These are phyloP conservation scores for Coptotermes formosanus DNA, from an alignment of 1,140 invertebrate genomes.

Conservation along the genomic window DNA sequence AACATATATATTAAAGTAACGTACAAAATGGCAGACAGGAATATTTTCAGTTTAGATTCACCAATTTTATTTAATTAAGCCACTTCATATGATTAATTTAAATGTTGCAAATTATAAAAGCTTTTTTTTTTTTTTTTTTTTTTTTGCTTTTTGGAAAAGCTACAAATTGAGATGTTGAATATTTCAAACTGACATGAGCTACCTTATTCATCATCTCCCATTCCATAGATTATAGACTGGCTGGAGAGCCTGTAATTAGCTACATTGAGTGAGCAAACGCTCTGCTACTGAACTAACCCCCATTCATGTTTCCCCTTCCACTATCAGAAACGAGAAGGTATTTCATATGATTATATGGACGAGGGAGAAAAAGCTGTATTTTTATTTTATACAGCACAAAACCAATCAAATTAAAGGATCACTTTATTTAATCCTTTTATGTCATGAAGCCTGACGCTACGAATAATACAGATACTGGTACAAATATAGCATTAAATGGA, in stretches of 20 bases:
- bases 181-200: conserved; percentile 11
- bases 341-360: conserved; percentile 17
- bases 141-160: neutral
- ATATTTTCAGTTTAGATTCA: neutral
- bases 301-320: neutral
- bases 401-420: conserved; percentile 15
- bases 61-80: neutral
- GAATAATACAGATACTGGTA: neutral
- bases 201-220: neutral
- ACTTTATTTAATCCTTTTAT: conserved; percentile 10
- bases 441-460: neutral
- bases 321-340: conserved; percentile 10
- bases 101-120: neutral
- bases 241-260: neutral
- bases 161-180: conserved; percentile 14
- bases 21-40: neutral
- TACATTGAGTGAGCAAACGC: conserved; percentile 4
- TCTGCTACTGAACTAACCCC: neutral
- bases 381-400: conserved; percentile 11
- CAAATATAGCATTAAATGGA: conserved; percentile 8
- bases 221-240: conserved; percentile 7
- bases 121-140: neutral
- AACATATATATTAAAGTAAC: neutral
- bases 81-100: conserved; percentile 17
- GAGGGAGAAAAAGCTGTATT: neutral